Evolutionary conservation across 2,888 invertebrate genomes (phyloP).

Genomic region (Epirrhoe tristata): DNA sequence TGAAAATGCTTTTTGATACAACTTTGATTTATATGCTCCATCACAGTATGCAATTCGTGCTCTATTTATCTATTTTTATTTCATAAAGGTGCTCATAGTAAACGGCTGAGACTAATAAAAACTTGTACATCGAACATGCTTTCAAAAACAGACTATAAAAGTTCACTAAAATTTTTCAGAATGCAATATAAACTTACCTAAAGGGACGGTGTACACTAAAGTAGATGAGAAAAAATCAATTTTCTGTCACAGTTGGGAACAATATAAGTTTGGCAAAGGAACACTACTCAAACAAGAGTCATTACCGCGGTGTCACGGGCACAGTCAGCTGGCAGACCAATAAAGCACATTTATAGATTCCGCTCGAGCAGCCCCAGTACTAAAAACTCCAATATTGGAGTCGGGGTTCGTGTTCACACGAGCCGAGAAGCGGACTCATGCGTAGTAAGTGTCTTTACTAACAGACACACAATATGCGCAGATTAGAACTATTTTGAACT

Average conservation of each 20-base stretch:
- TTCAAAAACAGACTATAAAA: not conserved
- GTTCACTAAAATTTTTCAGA: not conserved
- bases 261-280: slow-evolving; percentile 35
- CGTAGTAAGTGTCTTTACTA: no score
- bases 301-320: slow-evolving; percentile 45
- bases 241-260: slow-evolving; percentile 12
- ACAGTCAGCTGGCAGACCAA: slow-evolving; percentile 49
- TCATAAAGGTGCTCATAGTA: no score
- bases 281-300: slow-evolving; percentile 38
- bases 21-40: no score
- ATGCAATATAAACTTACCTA: not conserved
- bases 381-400: slow-evolving; percentile 45
- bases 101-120: no score
- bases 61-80: no score
- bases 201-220: not conserved
- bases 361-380: slow-evolving; percentile 34
- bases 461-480: no score
- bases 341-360: slow-evolving; percentile 56
- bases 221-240: slow-evolving; percentile 7
- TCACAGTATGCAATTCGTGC: no score
- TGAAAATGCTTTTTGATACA: no score
- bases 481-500: no score
- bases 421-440: slow-evolving; percentile 5
- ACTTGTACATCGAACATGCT: not conserved
- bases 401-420: slow-evolving; percentile 12